phyloP scores from a whole-genome alignment of 2,113 vertebrate genomes.

The human region GRCh38 chr13:46692501-46693000 shows the following conservation, averaged over 20 bases:
- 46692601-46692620: slow-evolving; percentile 90
- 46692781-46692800: background rate
- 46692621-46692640: slow-evolving; percentile 88
- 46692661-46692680: background rate
- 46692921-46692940: background rate
- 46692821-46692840: background rate
- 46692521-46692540: slow-evolving; percentile 87
- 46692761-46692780: background rate
- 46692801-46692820: background rate
- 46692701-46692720: background rate
- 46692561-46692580: slow-evolving; percentile 93
- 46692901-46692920: background rate
- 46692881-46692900: background rate
- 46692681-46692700: background rate
- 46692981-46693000: no score
- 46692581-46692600: slow-evolving; percentile 94
- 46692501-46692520: background rate
- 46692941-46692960: background rate
- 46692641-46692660: slow-evolving; percentile 81
- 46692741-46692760: background rate
- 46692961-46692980: background rate
- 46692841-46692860: background rate
- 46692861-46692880: background rate
- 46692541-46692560: slow-evolving; percentile 94
- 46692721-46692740: background rate